Conservation (phyloP, 2,797 vertebrate species). For the Sternotherus odoratus region DNA sequence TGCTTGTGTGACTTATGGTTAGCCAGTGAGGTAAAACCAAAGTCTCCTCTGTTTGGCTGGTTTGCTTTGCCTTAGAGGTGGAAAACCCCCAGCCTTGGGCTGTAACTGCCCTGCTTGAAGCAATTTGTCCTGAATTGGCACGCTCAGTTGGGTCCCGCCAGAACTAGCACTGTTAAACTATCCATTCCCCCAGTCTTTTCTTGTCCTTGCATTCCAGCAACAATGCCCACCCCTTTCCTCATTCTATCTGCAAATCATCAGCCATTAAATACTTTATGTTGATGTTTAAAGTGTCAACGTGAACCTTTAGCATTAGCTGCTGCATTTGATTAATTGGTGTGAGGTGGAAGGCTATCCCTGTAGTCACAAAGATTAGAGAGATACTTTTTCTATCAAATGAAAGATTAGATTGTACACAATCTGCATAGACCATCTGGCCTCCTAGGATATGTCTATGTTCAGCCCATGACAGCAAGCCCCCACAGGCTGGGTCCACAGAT, state of each 20-base stretch:
- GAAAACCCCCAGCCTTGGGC: too few relatives aligned
- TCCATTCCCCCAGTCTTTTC: background rate
- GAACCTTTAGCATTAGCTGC: background rate
- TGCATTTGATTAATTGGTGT: background rate
- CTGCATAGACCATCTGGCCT: slow-evolving; percentile 25
- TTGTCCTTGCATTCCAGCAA: background rate
- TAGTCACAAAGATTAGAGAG: background rate
- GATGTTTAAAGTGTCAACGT: background rate
- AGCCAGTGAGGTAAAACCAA: too few relatives aligned
- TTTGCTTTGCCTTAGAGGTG: too few relatives aligned
- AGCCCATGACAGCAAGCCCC: too few relatives aligned
- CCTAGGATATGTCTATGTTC: too few relatives aligned
- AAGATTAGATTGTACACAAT: background rate
- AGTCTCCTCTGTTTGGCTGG: too few relatives aligned
- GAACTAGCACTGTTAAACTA: too few relatives aligned
- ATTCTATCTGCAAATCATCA: background rate
- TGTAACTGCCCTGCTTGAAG: too few relatives aligned
- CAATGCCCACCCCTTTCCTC: background rate
- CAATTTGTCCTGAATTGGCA: too few relatives aligned
- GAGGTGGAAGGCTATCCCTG: background rate
- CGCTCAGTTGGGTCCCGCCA: too few relatives aligned
- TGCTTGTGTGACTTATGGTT: too few relatives aligned
- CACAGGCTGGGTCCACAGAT: too few relatives aligned
- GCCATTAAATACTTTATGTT: background rate
- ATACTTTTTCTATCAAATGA: background rate